Base-by-base conservation (phyloP, 2,888 invertebrate species). In the Bombylius discolor region DNA sequence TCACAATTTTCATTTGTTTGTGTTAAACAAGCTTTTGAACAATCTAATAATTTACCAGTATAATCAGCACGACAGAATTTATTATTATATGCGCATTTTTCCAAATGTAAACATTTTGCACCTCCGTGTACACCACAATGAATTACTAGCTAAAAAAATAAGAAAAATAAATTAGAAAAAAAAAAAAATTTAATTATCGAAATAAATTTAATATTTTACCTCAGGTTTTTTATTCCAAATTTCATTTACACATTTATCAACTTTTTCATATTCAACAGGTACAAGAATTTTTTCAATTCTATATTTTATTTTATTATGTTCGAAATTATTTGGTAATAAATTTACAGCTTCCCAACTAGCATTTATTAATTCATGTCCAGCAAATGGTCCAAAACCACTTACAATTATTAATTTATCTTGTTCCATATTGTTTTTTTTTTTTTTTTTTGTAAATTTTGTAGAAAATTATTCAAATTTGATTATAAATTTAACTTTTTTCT, bases 361-460 rank as follows among this genome's bases (percentile, higher is more conserved):
- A 70, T 90, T 90, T 5, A 84, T 71, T 4, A 64, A 58, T 55
- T 71, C 69, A 65, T 89, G 84, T 5, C 75, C 76, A 23, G 74
- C 70, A 74, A 89, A 90, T 32, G 86, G 85, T 1, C 88, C 89
- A 73, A 89, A 90, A n/a, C 89, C 89, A 59, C 84, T 82, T 5
- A 85, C 77, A 51, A 84, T 57, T 52, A 74, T 66, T 42, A 61
- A 44, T 39, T 58, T 55, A 34, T 59, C 55, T 4, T 59, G 49
- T 4, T 42, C 11, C 39, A 42, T 42, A 11, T 42, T 8, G 9
- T 36, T 36, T 6, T 8, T 8, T 36, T 36, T 36, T 36, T 36
- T 36, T 36, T n/a, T 23, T 23, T 23, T 23, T 23, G 3, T 23
- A 23, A 3, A 23, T 23, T 23, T 23, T 23, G 23, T 23, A 23